Evolutionary conservation across 2,797 vertebrate genomes (phyloP).

Genomic region (Antrozous pallidus): DNA sequence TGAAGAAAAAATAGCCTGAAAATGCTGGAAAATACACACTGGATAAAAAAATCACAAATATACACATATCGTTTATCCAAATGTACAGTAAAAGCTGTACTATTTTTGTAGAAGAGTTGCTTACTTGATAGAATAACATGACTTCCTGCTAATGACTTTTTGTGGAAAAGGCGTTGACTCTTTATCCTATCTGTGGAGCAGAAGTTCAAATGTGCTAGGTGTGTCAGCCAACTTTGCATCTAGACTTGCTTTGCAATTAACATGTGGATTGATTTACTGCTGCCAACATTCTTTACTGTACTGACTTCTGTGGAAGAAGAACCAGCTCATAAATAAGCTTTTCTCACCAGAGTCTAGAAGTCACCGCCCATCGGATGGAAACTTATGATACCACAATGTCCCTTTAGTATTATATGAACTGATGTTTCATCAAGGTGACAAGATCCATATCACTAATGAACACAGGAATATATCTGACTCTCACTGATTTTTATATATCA

Average conservation of each 20-base stretch:
- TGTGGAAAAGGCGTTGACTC: not conserved
- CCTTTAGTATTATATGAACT: not conserved
- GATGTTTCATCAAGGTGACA: not conserved
- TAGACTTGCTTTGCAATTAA: not conserved
- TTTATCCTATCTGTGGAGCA: not conserved
- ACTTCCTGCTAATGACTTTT: not conserved
- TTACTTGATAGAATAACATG: not conserved
- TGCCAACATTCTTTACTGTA: not conserved
- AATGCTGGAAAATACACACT: conserved; percentile 19
- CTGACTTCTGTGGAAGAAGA: not conserved
- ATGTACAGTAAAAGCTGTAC: not conserved
- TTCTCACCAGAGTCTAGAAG: not conserved
- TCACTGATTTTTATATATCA: not conserved
- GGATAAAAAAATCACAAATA: conserved; percentile 22
- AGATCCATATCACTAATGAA: not conserved
- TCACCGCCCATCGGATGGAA: not conserved
- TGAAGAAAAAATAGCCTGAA: conserved; percentile 43
- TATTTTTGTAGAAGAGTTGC: not conserved
- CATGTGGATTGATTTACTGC: not conserved
- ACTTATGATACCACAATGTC: not conserved
- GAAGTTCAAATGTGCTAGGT: not conserved
- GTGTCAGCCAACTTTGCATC: not conserved
- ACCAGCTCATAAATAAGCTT: not conserved
- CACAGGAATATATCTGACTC: not conserved
- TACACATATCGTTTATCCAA: not conserved